A percentile compares a stretch with the other conserved stretches of the same genome.
These are phyloP conservation scores for Pelvicachromis taeniatus DNA, from an alignment of 2,113 vertebrate species.

Conservation along the genomic window DNA sequence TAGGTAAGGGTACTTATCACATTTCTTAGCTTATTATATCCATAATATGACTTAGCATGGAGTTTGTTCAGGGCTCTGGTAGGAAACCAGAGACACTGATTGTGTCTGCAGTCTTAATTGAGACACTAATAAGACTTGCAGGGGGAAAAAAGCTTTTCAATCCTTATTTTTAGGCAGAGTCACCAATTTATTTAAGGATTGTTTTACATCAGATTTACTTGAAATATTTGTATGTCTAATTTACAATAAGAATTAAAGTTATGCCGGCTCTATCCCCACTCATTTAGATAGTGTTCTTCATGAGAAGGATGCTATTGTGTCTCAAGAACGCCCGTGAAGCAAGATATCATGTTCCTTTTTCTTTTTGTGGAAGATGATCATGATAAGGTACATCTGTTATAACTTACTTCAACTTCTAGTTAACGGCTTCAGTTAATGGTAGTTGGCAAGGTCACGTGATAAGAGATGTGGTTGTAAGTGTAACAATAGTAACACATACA, in stretches of 20 bases:
- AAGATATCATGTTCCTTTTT: background rate
- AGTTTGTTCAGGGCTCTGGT: background rate
- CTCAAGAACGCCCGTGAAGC: background rate
- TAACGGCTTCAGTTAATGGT: background rate
- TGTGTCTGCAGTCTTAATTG: background rate
- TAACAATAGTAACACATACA: background rate
- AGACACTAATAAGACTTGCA: background rate
- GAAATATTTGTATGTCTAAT: background rate
- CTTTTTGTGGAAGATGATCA: background rate
- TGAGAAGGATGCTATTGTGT: background rate
- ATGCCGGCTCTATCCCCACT: background rate
- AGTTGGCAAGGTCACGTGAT: background rate
- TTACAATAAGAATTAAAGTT: background rate
- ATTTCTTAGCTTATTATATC: background rate
- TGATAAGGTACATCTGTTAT: background rate
- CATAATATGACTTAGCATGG: background rate
- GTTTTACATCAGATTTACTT: background rate
- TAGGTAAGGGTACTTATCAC: background rate
- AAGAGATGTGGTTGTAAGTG: background rate
- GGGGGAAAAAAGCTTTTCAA: fast-evolving
- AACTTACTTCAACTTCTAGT: background rate
- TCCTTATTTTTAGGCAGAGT: background rate
- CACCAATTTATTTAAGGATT: background rate
- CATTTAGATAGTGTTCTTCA: background rate
- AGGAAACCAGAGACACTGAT: background rate